These are phyloP conservation scores for Dipus sagitta DNA, from an alignment of 2,797 vertebrate genomes.

Conservation along the genomic window DNA sequence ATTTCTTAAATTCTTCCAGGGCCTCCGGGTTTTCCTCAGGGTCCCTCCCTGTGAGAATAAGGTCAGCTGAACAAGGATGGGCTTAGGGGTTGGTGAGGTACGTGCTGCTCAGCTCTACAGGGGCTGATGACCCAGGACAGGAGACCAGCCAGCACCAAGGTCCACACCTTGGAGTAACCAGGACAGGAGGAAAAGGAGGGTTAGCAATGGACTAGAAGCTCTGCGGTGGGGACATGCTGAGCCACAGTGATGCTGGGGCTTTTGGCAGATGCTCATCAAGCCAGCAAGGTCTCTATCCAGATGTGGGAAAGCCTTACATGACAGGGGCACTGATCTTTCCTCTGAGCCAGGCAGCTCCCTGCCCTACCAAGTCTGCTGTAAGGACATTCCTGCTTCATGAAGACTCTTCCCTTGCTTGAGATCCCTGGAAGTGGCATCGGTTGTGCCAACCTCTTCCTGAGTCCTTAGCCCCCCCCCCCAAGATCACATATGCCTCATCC, in stretches of 20 bases:
- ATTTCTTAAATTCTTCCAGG: conserved; percentile 35
- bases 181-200: not conserved
- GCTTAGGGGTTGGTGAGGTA: too few species aligned
- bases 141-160: not conserved
- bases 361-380: too few species aligned
- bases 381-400: fast-evolving
- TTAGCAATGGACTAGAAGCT: not conserved
- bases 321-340: not conserved
- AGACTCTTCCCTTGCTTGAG: not conserved
- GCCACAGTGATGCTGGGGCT: not conserved
- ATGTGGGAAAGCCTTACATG: not conserved
- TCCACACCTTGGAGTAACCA: not conserved
- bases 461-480: too few species aligned
- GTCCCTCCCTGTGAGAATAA: not conserved
- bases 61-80: not conserved
- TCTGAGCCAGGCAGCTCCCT: not conserved
- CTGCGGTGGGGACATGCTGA: not conserved
- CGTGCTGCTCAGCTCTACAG: not conserved
- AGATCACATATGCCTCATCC: not conserved
- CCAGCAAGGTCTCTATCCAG: too few species aligned
- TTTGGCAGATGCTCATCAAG: too few species aligned
- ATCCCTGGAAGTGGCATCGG: not conserved
- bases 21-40: fast-evolving
- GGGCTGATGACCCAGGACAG: not conserved
- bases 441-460: not conserved